Conservation (phyloP, 2,113 vertebrate genomes). For the Nycticorax nycticorax region DNA sequence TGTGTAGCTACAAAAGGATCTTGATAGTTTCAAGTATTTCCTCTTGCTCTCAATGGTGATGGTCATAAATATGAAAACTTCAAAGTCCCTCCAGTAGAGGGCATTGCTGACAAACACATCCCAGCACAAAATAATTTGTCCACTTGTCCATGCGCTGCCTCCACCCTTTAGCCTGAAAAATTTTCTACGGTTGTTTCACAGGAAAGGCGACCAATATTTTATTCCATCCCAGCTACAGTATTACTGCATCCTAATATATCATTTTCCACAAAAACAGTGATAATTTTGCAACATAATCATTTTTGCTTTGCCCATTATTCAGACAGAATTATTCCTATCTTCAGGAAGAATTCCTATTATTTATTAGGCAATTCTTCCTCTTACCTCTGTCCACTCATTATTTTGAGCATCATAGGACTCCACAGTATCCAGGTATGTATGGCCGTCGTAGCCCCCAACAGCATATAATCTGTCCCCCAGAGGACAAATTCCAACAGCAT, state of each 20-base stretch:
- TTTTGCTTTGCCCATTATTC: fast-evolving
- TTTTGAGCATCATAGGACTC: conserved; percentile 95
- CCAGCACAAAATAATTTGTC: not conserved
- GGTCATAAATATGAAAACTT: fast-evolving
- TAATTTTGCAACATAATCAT: not conserved
- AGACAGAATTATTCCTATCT: not conserved
- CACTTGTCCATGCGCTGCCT: not conserved
- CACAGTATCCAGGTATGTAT: conserved; percentile 88
- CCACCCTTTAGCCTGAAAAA: not conserved
- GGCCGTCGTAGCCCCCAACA: conserved; percentile 94
- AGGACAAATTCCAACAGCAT: conserved; percentile 90
- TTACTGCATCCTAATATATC: fast-evolving
- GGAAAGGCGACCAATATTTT: not conserved
- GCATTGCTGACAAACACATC: not conserved
- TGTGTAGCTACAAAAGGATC: not conserved
- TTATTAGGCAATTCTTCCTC: not conserved
- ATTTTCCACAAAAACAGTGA: fast-evolving
- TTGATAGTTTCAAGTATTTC: not conserved
- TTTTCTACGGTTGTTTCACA: not conserved
- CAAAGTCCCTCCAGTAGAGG: not conserved
- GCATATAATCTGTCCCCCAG: conserved; percentile 92
- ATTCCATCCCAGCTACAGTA: not conserved
- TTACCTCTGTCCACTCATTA: conserved; percentile 97
- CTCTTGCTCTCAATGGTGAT: fast-evolving
- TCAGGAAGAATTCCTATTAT: fast-evolving